Percentiles rank a stretch among this genome's conserved stretches.
These are phyloP conservation scores for Ips nitidus DNA, from an alignment of 1,140 invertebrate species.

Conservation along the genomic window DNA sequence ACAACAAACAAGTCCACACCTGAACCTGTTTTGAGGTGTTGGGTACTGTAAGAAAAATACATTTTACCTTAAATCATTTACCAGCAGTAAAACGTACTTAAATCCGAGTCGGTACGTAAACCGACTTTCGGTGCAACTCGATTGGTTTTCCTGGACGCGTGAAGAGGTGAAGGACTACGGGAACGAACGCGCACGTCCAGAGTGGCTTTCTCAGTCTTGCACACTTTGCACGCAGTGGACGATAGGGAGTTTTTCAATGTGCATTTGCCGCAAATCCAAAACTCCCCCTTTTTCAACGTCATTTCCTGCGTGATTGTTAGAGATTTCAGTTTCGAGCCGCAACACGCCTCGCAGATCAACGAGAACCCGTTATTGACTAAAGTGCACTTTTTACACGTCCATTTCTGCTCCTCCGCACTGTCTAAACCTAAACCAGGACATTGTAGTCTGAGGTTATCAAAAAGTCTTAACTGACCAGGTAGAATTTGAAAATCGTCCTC, in stretches of 20 bases:
- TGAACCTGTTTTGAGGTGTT: conserved; percentile 41
- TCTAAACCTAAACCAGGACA: conserved; percentile 19
- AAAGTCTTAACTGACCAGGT: conserved; percentile 42
- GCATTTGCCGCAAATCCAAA: conserved; percentile 76
- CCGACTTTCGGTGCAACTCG: conserved; percentile 34
- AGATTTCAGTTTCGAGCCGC: conserved; percentile 74
- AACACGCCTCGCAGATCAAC: conserved; percentile 78
- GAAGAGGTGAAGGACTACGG: conserved; percentile 54
- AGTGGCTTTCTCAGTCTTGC: conserved; percentile 55
- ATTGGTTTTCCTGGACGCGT: conserved; percentile 33
- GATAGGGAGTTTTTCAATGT: conserved; percentile 82
- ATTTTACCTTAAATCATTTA: no score
- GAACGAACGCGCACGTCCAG: conserved; percentile 40
- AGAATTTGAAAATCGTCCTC: conserved; percentile 57
- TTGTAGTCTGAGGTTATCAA: background rate
- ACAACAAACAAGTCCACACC: conserved; percentile 77
- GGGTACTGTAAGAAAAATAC: conserved; percentile 19
- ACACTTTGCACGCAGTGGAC: conserved; percentile 73
- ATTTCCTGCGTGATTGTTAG: conserved; percentile 65
- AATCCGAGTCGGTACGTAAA: conserved; percentile 40
- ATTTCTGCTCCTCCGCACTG: conserved; percentile 56
- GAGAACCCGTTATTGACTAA: conserved; percentile 72
- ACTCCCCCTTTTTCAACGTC: conserved; percentile 72
- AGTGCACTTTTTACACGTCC: conserved; percentile 88
- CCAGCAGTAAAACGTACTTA: conserved; percentile 24